A percentile compares a stretch with the other conserved stretches of the same genome.
Evolutionary conservation across 2,113 vertebrate genomes (phyloP).

Genomic region (Dicrurus megarhynchus): DNA sequence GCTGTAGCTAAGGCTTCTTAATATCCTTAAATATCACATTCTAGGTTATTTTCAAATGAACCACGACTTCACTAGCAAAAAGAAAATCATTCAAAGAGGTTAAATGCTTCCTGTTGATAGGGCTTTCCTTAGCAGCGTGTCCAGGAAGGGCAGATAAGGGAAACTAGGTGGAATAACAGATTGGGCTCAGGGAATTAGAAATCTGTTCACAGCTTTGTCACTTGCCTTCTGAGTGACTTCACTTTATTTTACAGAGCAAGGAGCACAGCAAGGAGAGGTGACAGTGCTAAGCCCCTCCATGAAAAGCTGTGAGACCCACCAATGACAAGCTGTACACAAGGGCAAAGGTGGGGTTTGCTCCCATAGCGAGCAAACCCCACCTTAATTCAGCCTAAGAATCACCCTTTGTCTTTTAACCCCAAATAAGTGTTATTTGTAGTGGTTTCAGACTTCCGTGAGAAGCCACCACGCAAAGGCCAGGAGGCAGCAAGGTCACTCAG

Average conservation of each 20-base stretch:
- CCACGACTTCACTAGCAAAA: neutral
- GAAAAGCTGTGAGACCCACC: neutral
- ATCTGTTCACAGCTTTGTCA: neutral
- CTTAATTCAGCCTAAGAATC: neutral
- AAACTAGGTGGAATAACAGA: neutral
- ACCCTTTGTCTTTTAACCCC: neutral
- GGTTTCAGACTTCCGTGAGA: neutral
- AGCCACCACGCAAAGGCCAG: fast-evolving
- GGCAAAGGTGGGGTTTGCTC: neutral
- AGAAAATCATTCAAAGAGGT: neutral
- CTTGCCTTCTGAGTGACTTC: neutral
- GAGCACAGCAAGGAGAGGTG: neutral
- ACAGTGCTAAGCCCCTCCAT: neutral
- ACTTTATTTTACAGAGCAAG: neutral
- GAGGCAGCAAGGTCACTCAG: neutral
- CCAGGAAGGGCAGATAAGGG: neutral
- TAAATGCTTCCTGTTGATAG: neutral
- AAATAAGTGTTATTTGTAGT: neutral
- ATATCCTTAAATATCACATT: neutral
- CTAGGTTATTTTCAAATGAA: neutral
- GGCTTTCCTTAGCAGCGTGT: neutral
- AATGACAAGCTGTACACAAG: fast-evolving
- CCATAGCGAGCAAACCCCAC: fast-evolving
- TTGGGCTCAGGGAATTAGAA: neutral
- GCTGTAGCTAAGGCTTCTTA: neutral